Evolutionary conservation across 2,113 vertebrate genomes (phyloP).

Genomic region (Poeciliopsis retropinna): DNA sequence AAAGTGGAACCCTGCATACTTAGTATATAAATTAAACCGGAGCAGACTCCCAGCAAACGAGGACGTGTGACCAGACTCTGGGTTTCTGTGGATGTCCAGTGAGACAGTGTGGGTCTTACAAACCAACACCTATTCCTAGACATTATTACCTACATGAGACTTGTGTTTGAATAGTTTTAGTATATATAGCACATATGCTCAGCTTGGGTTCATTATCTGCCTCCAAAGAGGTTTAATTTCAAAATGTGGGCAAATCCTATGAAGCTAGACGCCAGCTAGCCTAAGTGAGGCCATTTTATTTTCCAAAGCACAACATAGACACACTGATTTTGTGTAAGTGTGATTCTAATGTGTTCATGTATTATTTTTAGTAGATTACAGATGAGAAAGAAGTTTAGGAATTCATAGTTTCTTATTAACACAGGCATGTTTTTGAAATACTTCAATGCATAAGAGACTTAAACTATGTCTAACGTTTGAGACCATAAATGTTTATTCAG

Average conservation of each 20-base stretch:
- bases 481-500: slow-evolving; percentile 27
- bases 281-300: slow-evolving; percentile 35
- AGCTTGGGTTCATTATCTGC: too few relatives aligned
- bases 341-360: not conserved
- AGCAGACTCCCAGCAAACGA: not conserved
- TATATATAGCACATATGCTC: too few relatives aligned
- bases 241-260: too few relatives aligned
- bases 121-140: not conserved
- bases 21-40: not conserved
- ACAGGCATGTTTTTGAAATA: not conserved
- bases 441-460: too few relatives aligned
- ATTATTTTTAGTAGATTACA: not conserved
- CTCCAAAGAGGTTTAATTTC: too few relatives aligned
- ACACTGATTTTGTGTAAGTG: not conserved
- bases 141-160: not conserved
- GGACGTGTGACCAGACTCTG: not conserved
- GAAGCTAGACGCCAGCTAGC: too few relatives aligned
- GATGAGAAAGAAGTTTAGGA: not conserved
- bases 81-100: not conserved
- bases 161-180: not conserved
- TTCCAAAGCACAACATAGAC: slow-evolving; percentile 31
- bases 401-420: not conserved
- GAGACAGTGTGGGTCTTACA: not conserved
- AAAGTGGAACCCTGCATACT: not conserved
- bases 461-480: too few relatives aligned